Evolutionary conservation across 2,113 vertebrate species (phyloP).

Genomic region (Montifringilla adamsi): DNA sequence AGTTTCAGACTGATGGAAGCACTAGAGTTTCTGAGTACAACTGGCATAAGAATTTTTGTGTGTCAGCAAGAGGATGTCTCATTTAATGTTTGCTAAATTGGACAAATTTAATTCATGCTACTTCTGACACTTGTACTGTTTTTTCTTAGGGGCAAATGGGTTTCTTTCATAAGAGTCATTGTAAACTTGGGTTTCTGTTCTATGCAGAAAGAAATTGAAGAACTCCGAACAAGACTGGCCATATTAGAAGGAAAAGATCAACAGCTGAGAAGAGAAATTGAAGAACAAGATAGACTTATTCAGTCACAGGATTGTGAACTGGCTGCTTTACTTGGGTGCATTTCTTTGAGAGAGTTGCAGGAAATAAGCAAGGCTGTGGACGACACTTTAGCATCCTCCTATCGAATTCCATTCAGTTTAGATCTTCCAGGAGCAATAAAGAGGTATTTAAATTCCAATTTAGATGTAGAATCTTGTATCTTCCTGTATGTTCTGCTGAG

Average conservation of each 20-base stretch:
- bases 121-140: background rate
- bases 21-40: background rate
- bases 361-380: slow-evolving; percentile 76
- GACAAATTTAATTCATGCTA: background rate
- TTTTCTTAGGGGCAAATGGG: background rate
- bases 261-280: slow-evolving; percentile 76
- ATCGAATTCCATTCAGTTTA: slow-evolving; percentile 63
- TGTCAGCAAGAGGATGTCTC: background rate
- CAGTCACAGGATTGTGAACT: slow-evolving; percentile 75
- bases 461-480: background rate
- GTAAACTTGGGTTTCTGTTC: background rate
- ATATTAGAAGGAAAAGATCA: slow-evolving; percentile 74
- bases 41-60: background rate
- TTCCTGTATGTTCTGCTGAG: background rate
- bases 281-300: slow-evolving; percentile 69
- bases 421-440: slow-evolving; percentile 72
- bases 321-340: slow-evolving; percentile 58
- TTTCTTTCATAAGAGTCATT: background rate
- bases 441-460: slow-evolving; percentile 73
- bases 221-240: slow-evolving; percentile 75
- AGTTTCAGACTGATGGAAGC: background rate
- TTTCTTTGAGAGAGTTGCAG: slow-evolving; percentile 74
- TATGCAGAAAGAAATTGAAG: slow-evolving; percentile 81
- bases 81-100: background rate
- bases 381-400: slow-evolving; percentile 75